These are phyloP conservation scores for Crioceris asparagi DNA, from an alignment of 2,888 invertebrate genomes.

Conservation along the genomic window DNA sequence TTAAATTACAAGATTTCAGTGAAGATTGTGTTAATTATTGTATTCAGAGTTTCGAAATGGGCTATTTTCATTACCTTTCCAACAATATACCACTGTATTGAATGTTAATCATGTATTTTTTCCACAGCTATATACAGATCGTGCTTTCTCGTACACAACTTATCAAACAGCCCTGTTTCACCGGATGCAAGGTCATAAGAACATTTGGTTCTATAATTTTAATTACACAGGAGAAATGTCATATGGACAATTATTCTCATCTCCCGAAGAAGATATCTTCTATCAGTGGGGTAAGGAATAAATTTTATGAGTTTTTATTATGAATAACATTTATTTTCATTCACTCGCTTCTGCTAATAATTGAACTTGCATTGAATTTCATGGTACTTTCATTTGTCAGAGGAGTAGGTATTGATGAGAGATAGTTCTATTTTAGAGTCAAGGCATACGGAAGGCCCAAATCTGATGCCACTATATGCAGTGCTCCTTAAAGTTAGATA, in stretches of 20 bases:
- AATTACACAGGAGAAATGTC: slow-evolving; percentile 37
- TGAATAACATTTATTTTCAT: background rate
- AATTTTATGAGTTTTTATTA: background rate
- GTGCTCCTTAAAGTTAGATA: too few relatives aligned
- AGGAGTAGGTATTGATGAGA: too few relatives aligned
- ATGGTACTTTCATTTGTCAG: too few relatives aligned
- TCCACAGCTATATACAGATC: slow-evolving; percentile 39
- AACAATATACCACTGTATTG: too few relatives aligned
- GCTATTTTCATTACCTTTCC: too few relatives aligned
- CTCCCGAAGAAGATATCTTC: slow-evolving; percentile 21
- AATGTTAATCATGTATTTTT: too few relatives aligned
- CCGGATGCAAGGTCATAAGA: slow-evolving; percentile 27
- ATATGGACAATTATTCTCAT: slow-evolving; percentile 37
- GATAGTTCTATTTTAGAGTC: too few relatives aligned
- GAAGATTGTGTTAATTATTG: too few relatives aligned
- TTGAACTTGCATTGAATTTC: background rate
- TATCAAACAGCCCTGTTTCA: slow-evolving; percentile 34
- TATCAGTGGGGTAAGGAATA: slow-evolving; percentile 23
- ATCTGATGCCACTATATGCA: too few relatives aligned
- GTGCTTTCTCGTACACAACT: slow-evolving; percentile 39
- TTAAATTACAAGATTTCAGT: too few relatives aligned
- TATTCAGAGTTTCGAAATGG: too few relatives aligned
- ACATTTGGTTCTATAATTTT: slow-evolving; percentile 40
- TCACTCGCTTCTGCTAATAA: slow-evolving; percentile 1
- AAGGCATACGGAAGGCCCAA: too few relatives aligned